Evolutionary conservation across 2,113 vertebrate genomes (phyloP), one percentile per base, ranked within the genome.

Genomic region (Xiphophorus hellerii): DNA sequence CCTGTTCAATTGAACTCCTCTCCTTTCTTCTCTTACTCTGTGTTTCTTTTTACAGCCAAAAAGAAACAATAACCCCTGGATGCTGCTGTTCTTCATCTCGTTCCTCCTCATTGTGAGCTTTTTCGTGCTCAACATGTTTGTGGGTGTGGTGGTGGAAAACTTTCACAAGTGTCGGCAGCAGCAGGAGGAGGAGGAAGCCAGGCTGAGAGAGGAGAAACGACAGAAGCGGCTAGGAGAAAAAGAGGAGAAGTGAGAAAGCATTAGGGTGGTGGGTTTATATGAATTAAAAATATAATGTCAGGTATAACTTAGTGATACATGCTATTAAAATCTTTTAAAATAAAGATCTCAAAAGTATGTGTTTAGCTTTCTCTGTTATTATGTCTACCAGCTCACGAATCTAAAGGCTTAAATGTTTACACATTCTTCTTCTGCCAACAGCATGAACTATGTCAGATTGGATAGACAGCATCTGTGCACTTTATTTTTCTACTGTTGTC

Each of bases 51-150:
- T 66, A 63, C 92, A 98, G 97, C 97, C 97, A 35, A 87, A 95
- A 83, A 93, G 95, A 87, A 98, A 98, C 93, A 95, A 97, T 92
- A 97, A 97, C 89, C 96, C 96, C 0, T 98, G 97, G 97, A 98
- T 98, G 97, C 95, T 98, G 80, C 95, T 98, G 71, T 98, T 96
- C 93, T 98, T 98, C 94, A 97, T 98, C 93, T 98, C 97, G 72
- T 98, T 97, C 94, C 96, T 98, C 88, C 96, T 98, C 92, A 97
- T 98, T 84, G 97, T 98, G 93, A 97, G 97, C 92, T 98, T 98
- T 94, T 98, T 97, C 60, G 97, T 98, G 90, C 96, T 97, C 86
- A 98, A 98, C 95, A 98, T 98, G 97, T 98, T 98, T 30, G 97
- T 98, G 81, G 97, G 97, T 4, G 97, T 98, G 84, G 97, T 98